Conservation (phyloP, 2,113 vertebrate species). For the Puma concolor region DNA sequence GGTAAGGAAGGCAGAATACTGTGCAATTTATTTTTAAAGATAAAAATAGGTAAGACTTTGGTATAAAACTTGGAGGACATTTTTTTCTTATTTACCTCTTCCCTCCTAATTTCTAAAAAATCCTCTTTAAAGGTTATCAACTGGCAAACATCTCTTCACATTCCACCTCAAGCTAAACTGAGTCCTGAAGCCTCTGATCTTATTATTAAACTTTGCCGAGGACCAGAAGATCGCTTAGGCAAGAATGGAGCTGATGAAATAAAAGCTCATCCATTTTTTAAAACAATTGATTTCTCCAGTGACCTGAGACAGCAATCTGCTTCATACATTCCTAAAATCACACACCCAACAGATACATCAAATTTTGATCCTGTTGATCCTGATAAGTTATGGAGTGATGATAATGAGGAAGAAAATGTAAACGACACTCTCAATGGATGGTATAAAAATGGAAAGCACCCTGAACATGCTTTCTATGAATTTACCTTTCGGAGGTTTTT, state of each 20-base stretch:
- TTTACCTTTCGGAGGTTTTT: constrained; percentile 99
- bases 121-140: constrained; percentile 94
- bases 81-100: constrained; percentile 47
- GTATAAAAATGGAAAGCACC: constrained; percentile 98
- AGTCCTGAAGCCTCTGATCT: constrained; percentile 96
- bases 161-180: constrained; percentile 94
- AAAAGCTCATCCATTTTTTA: constrained; percentile 97
- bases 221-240: constrained; percentile 96
- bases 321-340: constrained; percentile 96
- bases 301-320: constrained; percentile 94
- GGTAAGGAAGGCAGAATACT: not conserved
- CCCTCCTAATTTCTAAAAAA: constrained; percentile 62
- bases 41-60: constrained; percentile 12
- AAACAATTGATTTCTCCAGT: constrained; percentile 94
- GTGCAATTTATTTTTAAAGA: not conserved
- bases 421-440: constrained; percentile 95
- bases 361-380: constrained; percentile 99
- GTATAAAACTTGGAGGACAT: constrained; percentile 35
- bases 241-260: constrained; percentile 97
- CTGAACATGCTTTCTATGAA: constrained; percentile 98
- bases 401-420: constrained; percentile 90
- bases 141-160: constrained; percentile 96
- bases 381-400: constrained; percentile 96
- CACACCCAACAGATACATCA: constrained; percentile 96
- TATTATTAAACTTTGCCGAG: constrained; percentile 96